phyloP scores from a whole-genome alignment of 2,797 vertebrate genomes.

The Acrossocheilus fasciatus region DNA sequence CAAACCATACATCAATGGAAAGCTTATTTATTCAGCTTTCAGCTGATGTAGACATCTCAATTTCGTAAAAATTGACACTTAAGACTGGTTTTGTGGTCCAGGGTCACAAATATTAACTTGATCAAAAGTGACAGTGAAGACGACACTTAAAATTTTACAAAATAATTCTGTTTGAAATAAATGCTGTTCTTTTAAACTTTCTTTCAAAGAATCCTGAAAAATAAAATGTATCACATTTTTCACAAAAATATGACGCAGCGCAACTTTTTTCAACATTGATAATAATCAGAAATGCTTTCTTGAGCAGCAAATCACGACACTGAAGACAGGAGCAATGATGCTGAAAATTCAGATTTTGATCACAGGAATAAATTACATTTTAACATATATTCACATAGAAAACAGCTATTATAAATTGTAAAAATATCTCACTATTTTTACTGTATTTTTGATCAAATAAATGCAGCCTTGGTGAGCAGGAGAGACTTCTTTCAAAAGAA shows the following conservation, averaged over 20 bases:
- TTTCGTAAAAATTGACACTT: too few species aligned
- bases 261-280: background rate
- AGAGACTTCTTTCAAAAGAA: background rate
- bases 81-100: too few species aligned
- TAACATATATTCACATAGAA: background rate
- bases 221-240: too few species aligned
- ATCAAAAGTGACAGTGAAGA: background rate
- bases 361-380: background rate
- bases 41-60: too few species aligned
- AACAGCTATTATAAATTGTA: background rate
- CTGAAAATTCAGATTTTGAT: background rate
- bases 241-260: background rate
- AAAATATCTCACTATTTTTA: background rate
- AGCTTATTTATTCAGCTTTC: too few species aligned
- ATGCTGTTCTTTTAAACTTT: background rate
- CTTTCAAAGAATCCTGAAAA: too few species aligned
- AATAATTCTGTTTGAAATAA: background rate
- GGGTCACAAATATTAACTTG: background rate
- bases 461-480: background rate
- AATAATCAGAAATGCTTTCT: background rate
- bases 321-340: background rate
- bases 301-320: background rate
- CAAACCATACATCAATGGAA: too few species aligned
- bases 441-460: background rate
- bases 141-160: background rate